These are phyloP conservation scores for Poeciliopsis gracilis DNA, from an alignment of 2,797 vertebrate species.

Conservation along the genomic window DNA sequence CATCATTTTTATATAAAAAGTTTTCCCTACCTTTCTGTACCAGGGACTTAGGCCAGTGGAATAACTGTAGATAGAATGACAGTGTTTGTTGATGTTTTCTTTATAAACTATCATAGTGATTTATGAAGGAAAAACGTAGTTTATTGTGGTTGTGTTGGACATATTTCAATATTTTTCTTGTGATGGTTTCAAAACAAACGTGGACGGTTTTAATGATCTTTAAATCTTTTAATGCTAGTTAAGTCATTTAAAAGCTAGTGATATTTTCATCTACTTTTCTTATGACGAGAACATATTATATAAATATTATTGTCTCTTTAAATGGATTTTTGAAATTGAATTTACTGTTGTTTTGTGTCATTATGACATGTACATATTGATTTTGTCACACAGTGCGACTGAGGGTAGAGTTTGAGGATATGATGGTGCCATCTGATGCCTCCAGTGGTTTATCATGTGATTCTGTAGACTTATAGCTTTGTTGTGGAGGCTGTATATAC, in stretches of 20 bases:
- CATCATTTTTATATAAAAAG: constrained; percentile 64
- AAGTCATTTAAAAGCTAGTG: constrained; percentile 49
- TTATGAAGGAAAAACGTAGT: constrained; percentile 62
- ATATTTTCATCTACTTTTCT: constrained; percentile 56
- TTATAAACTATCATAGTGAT: constrained; percentile 67
- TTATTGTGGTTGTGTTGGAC: constrained; percentile 76
- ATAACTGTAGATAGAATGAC: constrained; percentile 68
- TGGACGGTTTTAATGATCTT: constrained; percentile 69
- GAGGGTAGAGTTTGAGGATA: constrained; percentile 27
- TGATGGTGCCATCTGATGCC: constrained; percentile 42
- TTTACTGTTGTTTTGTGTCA: constrained; percentile 72
- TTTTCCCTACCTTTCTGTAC: constrained; percentile 59
- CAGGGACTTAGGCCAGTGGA: constrained; percentile 70
- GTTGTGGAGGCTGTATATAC: constrained; percentile 61
- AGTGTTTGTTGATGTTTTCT: constrained; percentile 68
- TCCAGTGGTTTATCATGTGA: constrained; percentile 54
- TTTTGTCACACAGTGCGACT: constrained; percentile 53
- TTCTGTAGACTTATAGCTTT: constrained; percentile 57
- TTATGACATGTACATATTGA: constrained; percentile 72
- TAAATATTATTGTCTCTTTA: constrained; percentile 71
- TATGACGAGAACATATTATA: constrained; percentile 55
- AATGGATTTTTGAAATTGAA: constrained; percentile 57
- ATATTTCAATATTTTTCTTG: constrained; percentile 79
- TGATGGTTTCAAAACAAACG: constrained; percentile 67
- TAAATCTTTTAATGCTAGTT: constrained; percentile 48